Evolutionary conservation across 92 coral and sea anemone species (phyloP).

Genomic region (Isaurus tuberculatus): DNA sequence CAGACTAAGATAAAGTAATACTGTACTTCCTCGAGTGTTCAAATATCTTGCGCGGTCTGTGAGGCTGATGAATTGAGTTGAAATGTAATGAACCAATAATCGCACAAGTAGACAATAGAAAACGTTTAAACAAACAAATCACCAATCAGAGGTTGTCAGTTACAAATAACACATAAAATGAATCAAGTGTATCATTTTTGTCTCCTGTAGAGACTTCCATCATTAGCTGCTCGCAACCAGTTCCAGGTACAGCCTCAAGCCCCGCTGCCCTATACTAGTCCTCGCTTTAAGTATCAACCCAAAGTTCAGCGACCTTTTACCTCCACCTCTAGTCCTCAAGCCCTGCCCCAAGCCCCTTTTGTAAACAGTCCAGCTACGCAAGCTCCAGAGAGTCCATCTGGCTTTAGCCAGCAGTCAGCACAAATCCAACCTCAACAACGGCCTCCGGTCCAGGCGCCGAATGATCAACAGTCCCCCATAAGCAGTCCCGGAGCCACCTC

Average conservation of each 20-base stretch:
- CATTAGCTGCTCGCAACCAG: background rate
- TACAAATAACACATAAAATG: background rate
- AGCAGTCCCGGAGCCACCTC: background rate
- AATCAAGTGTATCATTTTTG: background rate
- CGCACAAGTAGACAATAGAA: no score
- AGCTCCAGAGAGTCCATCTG: background rate
- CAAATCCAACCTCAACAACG: background rate
- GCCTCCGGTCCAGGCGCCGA: background rate
- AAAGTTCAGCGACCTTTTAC: background rate
- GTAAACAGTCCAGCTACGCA: background rate
- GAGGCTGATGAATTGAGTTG: no score
- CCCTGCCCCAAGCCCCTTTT: constrained; percentile 1
- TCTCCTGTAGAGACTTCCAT: background rate
- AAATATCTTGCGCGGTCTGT: no score
- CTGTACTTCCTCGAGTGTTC: no score
- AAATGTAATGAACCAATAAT: no score
- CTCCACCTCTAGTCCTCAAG: background rate
- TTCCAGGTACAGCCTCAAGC: constrained; percentile 16
- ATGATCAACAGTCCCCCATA: background rate
- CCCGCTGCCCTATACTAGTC: background rate
- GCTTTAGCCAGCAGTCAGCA: background rate
- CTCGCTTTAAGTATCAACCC: constrained; percentile 15
- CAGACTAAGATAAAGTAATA: no score
- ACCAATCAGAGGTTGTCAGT: background rate
- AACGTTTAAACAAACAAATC: no score